A percentile compares a stretch with the other conserved stretches of the same genome.
Conservation (phyloP, 2,113 vertebrate species). For the Mesocricetus auratus region DNA sequence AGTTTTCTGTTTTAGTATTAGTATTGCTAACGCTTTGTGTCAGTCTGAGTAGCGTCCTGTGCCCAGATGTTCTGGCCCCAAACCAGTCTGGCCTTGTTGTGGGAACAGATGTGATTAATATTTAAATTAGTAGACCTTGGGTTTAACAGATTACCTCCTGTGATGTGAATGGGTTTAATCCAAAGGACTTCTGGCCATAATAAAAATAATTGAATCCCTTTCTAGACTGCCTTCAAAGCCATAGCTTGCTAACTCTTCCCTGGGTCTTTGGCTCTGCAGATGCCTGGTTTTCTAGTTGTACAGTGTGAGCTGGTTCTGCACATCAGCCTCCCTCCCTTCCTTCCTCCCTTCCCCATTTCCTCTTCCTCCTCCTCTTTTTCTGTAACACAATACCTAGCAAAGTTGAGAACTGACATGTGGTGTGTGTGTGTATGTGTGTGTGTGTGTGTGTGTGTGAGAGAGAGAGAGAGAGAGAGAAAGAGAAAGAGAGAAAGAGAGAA, state of each 20-base stretch:
- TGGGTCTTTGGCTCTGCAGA: background rate
- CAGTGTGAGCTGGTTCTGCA: background rate
- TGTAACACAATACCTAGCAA: background rate
- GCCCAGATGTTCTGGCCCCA: background rate
- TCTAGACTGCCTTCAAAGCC: background rate
- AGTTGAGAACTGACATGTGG: background rate
- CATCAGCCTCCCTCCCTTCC: background rate
- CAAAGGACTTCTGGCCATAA: background rate
- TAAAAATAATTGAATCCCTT: background rate
- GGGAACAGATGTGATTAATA: background rate
- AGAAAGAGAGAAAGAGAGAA: too few species aligned
- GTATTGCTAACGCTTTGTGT: background rate
- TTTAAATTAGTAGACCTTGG: conserved; percentile 48
- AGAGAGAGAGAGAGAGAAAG: too few species aligned
- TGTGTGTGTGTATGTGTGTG: background rate
- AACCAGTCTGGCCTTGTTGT: background rate
- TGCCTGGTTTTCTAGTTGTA: background rate
- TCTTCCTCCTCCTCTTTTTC: background rate
- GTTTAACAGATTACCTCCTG: background rate
- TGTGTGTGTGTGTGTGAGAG: background rate
- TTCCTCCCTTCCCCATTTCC: accelerated
- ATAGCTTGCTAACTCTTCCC: background rate
- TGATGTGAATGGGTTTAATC: background rate
- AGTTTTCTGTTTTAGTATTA: conserved; percentile 33
- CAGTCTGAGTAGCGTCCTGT: background rate